These are phyloP conservation scores for Cephus pulcher DNA, from an alignment of 2,888 invertebrate species.

Conservation along the genomic window DNA sequence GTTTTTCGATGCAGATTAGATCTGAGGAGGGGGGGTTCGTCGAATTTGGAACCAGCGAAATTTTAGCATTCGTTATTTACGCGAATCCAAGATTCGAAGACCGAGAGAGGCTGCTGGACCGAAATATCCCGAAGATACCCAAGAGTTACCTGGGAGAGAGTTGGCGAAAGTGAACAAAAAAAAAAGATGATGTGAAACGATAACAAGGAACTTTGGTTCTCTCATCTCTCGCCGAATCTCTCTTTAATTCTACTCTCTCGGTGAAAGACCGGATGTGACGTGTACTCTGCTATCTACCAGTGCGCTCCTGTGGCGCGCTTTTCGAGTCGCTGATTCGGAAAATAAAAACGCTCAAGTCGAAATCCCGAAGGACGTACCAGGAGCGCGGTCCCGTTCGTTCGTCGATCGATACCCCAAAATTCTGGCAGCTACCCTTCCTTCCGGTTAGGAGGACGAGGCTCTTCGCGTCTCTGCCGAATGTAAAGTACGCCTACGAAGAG, in stretches of 20 bases:
- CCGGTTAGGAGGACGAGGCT: not conserved
- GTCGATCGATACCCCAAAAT: not conserved
- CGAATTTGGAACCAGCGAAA: not conserved
- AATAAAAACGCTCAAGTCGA: not conserved
- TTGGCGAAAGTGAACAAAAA: not conserved
- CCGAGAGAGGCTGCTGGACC: not conserved
- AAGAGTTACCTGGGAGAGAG: not conserved
- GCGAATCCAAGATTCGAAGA: not conserved
- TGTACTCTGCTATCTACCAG: not conserved
- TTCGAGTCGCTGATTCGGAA: not conserved
- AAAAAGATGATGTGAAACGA: not conserved
- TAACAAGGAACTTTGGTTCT: not conserved
- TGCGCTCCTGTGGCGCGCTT: not conserved
- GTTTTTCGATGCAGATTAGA: slow-evolving; percentile 28
- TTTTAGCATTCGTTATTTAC: not conserved
- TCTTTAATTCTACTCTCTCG: slow-evolving; percentile 10
- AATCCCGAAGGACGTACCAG: not conserved
- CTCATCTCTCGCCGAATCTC: not conserved
- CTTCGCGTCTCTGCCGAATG: slow-evolving; percentile 41
- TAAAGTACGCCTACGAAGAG: slow-evolving; percentile 42
- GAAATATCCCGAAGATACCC: not conserved
- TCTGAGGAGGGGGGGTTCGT: slow-evolving; percentile 15
- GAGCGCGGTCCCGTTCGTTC: not conserved
- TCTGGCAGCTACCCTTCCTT: not conserved
- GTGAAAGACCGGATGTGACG: slow-evolving; percentile 5